Evolutionary conservation across 2,113 vertebrate genomes (phyloP), one percentile per base, ranked within the genome.

Genomic region (Pseudorhombus dupliciocellatus): DNA sequence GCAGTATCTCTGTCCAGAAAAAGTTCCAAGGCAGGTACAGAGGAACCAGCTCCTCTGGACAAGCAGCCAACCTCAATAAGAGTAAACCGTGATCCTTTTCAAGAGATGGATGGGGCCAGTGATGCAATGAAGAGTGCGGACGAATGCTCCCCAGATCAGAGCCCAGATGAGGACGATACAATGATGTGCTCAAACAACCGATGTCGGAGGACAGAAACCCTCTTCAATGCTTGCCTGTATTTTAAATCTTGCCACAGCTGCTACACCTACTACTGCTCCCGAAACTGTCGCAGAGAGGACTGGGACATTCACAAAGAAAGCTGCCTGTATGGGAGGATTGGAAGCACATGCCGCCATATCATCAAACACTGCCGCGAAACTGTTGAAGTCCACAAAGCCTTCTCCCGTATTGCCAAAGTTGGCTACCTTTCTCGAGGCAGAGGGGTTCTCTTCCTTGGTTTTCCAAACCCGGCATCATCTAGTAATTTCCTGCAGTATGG

Each of bases 161-260:
- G 97, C 12, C 95, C 96, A 0, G 96, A 98, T 71, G 97, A 98
- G 66, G 97, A 98, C 0, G 97, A 98, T 73, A 95, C 97, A 66
- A 96, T 99, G 96, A 97, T 96, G 86, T 99, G 98, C 83, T 98
- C 98, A 8, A 99, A 99, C 9, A 95, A 96, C 89, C 97, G 95
- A 87, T 99, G 98, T 81, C 92, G 95, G 11, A 94, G 97, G 64
- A 97, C 96, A 0, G 98, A 98, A 90, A 97, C 96, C 57, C 91
- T 98, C 83, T 98, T 99, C 85, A 97, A 99, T 0, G 97, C 98
- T 88, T 98, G 97, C 85, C 94, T 99, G 75, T 98, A 99, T 90
- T 99, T 99, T 91, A 98, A 99, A 90, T 97, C 98, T 0, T 99
- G 98, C 92, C 98, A 97, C 94, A 98, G 97, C 91, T 99, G 98